phyloP scores from a whole-genome alignment of 2,113 vertebrate species.

The Notiomystis cincta region DNA sequence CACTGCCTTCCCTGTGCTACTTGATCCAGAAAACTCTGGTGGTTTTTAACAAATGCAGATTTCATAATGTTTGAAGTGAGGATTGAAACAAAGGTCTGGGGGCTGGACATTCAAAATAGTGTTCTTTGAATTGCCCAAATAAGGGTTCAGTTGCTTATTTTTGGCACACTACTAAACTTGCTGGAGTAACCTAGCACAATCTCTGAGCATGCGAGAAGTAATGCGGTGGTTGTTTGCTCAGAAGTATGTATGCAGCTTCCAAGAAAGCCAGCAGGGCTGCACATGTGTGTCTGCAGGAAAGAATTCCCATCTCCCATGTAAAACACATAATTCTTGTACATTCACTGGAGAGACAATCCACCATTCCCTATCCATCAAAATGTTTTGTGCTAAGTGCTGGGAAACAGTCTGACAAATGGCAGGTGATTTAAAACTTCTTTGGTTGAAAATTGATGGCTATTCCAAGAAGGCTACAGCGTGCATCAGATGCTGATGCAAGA shows the following conservation, averaged over 20 bases:
- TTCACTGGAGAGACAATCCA: neutral
- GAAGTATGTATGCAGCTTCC: neutral
- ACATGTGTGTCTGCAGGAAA: neutral
- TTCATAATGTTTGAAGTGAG: neutral
- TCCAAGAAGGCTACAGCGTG: neutral
- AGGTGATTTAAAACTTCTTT: neutral
- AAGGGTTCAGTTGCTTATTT: neutral
- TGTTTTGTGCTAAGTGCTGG: neutral
- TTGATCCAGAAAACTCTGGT: neutral
- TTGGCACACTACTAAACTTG: neutral
- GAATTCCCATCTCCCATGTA: neutral
- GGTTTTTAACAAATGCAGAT: neutral
- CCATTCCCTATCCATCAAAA: neutral
- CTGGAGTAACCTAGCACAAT: neutral
- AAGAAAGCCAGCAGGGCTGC: conserved; percentile 8
- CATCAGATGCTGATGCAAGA: neutral
- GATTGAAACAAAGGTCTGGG: neutral
- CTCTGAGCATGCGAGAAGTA: neutral
- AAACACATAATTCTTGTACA: neutral
- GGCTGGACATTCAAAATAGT: neutral
- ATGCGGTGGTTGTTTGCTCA: neutral
- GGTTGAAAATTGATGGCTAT: neutral
- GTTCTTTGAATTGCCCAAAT: neutral
- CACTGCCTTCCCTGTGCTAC: neutral
- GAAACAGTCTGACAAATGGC: neutral